Percentiles rank a stretch among this genome's conserved stretches.
phyloP scores from a whole-genome alignment of 64 coral and sea anemone species.

The Montipora capricornis region DNA sequence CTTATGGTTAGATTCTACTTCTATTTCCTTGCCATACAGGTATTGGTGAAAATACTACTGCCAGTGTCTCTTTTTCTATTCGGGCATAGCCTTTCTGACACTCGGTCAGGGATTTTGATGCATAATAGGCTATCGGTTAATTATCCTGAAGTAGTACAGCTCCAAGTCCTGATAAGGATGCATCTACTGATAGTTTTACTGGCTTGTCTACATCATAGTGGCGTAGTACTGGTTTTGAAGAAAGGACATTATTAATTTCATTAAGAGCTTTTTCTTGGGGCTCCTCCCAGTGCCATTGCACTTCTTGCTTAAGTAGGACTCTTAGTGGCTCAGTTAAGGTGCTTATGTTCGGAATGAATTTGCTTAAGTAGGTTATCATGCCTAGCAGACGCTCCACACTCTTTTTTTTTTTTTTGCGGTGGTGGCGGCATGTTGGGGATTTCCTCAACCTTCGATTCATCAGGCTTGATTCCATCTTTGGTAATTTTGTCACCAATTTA shows the following conservation, averaged over 20 bases:
- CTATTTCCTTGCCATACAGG: slow-evolving; percentile 13
- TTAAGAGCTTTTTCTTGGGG: slow-evolving; percentile 19
- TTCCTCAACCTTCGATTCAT: slow-evolving; percentile 28
- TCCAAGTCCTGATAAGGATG: slow-evolving; percentile 55
- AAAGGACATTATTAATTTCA: slow-evolving; percentile 25
- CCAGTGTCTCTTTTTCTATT: no score
- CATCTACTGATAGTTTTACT: slow-evolving; percentile 47
- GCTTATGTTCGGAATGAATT: slow-evolving; percentile 20
- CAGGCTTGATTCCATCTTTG: slow-evolving; percentile 17
- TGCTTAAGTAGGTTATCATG: slow-evolving; percentile 44
- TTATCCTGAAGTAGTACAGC: slow-evolving; percentile 17
- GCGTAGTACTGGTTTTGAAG: slow-evolving; percentile 42
- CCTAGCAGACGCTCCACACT: slow-evolving; percentile 20
- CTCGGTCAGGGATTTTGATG: neutral
- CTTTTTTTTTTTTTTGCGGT: neutral
- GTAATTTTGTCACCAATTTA: slow-evolving; percentile 22
- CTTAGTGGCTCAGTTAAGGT: slow-evolving; percentile 33
- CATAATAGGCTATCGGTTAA: slow-evolving; percentile 13
- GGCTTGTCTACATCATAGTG: slow-evolving; percentile 11
- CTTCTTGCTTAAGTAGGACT: neutral
- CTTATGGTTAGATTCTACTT: slow-evolving; percentile 29
- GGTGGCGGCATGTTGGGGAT: slow-evolving; percentile 18
- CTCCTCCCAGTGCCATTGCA: slow-evolving; percentile 32
- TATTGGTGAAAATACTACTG: neutral
- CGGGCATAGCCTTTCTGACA: neutral